A percentile compares a stretch with the other conserved stretches of the same genome.
These are phyloP conservation scores for Epirrhoe alternata DNA, from an alignment of 2,888 invertebrate genomes.

Conservation along the genomic window DNA sequence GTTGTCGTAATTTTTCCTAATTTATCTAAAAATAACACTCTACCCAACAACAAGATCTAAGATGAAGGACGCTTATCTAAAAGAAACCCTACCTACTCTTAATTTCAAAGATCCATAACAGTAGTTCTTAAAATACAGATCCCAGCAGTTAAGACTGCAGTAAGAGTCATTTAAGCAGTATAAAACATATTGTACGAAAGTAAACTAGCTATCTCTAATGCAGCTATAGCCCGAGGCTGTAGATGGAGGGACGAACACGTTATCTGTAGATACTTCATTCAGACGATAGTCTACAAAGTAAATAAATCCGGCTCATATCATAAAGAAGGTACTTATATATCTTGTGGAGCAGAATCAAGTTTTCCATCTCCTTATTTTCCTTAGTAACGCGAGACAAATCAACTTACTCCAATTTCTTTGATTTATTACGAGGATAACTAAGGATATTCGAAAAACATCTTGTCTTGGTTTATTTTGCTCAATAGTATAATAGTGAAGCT, in stretches of 20 bases:
- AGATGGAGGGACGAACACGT: slow-evolving; percentile 30
- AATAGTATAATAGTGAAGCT: background rate
- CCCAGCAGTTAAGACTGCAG: no score
- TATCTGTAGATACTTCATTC: slow-evolving; percentile 31
- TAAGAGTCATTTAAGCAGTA: no score
- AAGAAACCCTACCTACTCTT: no score
- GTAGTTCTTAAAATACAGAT: no score
- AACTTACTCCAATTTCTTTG: slow-evolving; percentile 11
- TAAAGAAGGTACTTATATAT: slow-evolving; percentile 22
- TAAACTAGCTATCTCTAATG: slow-evolving; percentile 13
- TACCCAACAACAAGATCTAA: no score
- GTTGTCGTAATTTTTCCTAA: no score
- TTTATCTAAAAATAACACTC: no score
- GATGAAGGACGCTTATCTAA: no score
- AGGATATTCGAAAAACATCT: slow-evolving; percentile 4
- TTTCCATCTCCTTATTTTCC: slow-evolving; percentile 12
- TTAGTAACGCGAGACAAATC: slow-evolving; percentile 14
- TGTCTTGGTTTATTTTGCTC: slow-evolving; percentile 1
- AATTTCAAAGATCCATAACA: no score
- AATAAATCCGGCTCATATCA: slow-evolving; percentile 30
- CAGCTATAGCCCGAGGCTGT: slow-evolving; percentile 10
- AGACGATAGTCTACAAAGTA: slow-evolving; percentile 30
- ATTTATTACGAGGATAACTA: slow-evolving; percentile 6
- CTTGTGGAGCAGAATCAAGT: slow-evolving; percentile 9
- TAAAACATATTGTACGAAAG: background rate